These are phyloP conservation scores for Polydrusus pterygomalis DNA, from an alignment of 2,888 invertebrate species.

Conservation along the genomic window DNA sequence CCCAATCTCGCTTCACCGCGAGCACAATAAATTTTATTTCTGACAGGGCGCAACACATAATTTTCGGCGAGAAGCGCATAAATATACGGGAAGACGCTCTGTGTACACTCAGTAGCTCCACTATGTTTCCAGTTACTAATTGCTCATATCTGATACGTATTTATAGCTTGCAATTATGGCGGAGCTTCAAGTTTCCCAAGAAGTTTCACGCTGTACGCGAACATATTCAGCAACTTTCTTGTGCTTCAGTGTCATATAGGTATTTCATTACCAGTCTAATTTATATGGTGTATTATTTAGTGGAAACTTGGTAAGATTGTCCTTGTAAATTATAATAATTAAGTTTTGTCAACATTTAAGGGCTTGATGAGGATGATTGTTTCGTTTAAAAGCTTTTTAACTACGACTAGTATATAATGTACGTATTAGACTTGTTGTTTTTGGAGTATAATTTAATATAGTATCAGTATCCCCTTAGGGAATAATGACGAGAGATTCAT, in stretches of 20 bases:
- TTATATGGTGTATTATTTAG: conserved; percentile 68
- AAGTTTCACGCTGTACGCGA: conserved; percentile 63
- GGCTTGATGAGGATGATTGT: neutral
- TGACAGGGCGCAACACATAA: conserved; percentile 50
- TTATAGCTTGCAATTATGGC: conserved; percentile 71
- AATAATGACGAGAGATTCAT: no score
- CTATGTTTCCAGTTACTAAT: conserved; percentile 67
- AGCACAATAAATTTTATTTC: conserved; percentile 22
- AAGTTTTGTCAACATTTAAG: conserved; percentile 13
- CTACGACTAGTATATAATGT: no score
- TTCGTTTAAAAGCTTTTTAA: no score
- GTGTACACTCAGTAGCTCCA: conserved; percentile 51
- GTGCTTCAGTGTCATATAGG: conserved; percentile 70
- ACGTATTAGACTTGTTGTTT: no score
- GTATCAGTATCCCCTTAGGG: no score
- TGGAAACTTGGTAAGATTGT: conserved; percentile 45
- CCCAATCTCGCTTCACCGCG: conserved; percentile 28
- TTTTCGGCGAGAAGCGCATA: conserved; percentile 40
- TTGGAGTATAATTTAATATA: no score
- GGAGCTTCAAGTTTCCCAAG: conserved; percentile 68
- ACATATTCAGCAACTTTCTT: conserved; percentile 67
- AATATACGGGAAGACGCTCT: conserved; percentile 51
- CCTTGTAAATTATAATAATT: conserved; percentile 39
- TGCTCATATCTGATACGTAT: conserved; percentile 72
- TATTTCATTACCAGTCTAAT: conserved; percentile 72